Evolutionary conservation across 2,113 vertebrate genomes (phyloP).

Genomic region (Ardeotis arabs): DNA sequence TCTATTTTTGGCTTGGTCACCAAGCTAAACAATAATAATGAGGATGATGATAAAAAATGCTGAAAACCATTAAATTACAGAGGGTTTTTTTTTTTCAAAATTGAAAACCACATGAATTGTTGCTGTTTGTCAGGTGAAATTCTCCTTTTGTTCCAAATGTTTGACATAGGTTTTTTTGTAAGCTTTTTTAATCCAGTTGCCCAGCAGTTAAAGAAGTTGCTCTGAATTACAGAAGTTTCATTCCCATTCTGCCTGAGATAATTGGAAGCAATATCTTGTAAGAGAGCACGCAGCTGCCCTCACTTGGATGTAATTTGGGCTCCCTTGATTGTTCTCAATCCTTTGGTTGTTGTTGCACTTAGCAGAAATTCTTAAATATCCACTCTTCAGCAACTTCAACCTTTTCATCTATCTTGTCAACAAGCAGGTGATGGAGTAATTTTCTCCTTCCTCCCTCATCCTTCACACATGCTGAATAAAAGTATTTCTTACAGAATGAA

Average conservation of each 20-base stretch:
- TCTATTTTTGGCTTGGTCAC: background rate
- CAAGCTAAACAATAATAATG: background rate
- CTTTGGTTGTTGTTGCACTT: background rate
- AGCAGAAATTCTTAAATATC: background rate
- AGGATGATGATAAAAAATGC: background rate
- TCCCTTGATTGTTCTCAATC: background rate
- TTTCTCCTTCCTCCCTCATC: background rate
- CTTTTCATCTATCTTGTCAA: conserved; percentile 27
- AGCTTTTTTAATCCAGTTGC: background rate
- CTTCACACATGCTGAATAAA: background rate
- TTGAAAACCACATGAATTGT: background rate
- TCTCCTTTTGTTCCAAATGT: background rate
- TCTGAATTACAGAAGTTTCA: background rate
- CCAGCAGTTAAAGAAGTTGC: background rate
- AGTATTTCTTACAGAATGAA: background rate
- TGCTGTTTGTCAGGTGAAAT: background rate
- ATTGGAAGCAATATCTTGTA: background rate
- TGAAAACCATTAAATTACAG: background rate
- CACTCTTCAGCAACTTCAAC: background rate
- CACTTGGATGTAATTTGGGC: background rate
- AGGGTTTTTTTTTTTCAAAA: background rate
- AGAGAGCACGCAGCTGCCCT: background rate
- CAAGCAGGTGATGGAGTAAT: conserved; percentile 38
- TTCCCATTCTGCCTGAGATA: background rate
- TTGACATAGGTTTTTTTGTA: background rate